Evolutionary conservation across 2,888 invertebrate genomes (phyloP).

Genomic region (Toxonevra muliebris): DNA sequence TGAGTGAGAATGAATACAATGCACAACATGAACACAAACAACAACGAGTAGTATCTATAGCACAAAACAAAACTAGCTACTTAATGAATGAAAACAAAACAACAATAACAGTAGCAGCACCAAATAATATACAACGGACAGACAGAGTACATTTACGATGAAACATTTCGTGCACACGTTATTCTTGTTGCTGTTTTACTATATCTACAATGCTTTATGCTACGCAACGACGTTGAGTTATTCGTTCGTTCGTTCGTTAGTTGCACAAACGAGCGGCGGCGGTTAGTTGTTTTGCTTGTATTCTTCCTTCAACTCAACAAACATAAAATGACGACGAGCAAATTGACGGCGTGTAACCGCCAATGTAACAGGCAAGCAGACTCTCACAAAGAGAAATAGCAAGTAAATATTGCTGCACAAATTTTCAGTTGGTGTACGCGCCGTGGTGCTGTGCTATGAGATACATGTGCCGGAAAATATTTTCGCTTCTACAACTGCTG

Average conservation of each 20-base stretch:
- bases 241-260: constrained; percentile 28
- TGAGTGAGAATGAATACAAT: no score
- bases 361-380: constrained; percentile 61
- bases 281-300: background rate
- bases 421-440: constrained; percentile 6
- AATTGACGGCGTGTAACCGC: constrained; percentile 58
- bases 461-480: background rate
- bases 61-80: no score
- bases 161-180: no score
- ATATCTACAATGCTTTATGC: constrained; percentile 1
- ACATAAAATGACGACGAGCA: constrained; percentile 47
- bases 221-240: constrained; percentile 22
- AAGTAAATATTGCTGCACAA: constrained; percentile 35
- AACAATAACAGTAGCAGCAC: no score
- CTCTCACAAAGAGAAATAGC: constrained; percentile 40
- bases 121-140: background rate
- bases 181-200: constrained; percentile 13
- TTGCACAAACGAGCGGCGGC: background rate
- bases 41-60: no score
- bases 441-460: background rate
- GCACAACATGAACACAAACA: no score
- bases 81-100: no score
- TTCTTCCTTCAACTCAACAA: no score
- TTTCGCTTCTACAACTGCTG: background rate
- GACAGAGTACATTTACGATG: no score